Base-by-base conservation (phyloP, 2,797 vertebrate species). In the Poeciliopsis gracilis region DNA sequence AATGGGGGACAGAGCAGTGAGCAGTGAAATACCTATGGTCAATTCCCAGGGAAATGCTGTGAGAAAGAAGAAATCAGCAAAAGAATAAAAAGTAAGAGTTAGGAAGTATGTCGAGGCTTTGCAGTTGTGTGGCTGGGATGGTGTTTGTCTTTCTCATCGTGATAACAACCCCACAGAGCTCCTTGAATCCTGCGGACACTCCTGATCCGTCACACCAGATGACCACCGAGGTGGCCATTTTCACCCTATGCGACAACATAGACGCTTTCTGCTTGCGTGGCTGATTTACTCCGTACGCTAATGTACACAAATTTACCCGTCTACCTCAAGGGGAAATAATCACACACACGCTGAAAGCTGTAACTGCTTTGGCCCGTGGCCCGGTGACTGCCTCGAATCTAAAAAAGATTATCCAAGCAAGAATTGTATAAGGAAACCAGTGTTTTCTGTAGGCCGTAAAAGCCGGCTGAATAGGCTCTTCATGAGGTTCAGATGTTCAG, bases 31-130 rank as follows among this genome's bases (percentile, higher is more conserved):
- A 97, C 97, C 97, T 98, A 97, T 96, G 93, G 92, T 97, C 96
- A 97, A 92, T 95, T 97, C 96, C 97, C 73, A 96, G 92, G 89
- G 97, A 96, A 95, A 97, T 93, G 95, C 97, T 98, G 96, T 95
- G 95, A 95, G 95, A 91, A 94, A 95, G 95, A 92, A 92, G 90
- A 94, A 92, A 95, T 83, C 92, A 94, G 95, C 93, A 91, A 95
- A 95, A 93, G 91, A 96, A 95, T 78, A 90, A 95, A 92, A 95
- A 84, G 93, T 96, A 95, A 97, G 96, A 96, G 92, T 92, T 90
- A 91, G 84, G 88, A 88, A 88, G 84, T 84, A 73, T 85, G 86
- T 59, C 84, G 86, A 80, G 87, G 90, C 83, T 82, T 75, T 88
- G 87, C 82, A 74, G 91, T 85, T 82, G 85, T 88, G 81, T 81